Evolutionary conservation across 2,888 invertebrate genomes (phyloP).

Genomic region (Scrobipalpa costella): DNA sequence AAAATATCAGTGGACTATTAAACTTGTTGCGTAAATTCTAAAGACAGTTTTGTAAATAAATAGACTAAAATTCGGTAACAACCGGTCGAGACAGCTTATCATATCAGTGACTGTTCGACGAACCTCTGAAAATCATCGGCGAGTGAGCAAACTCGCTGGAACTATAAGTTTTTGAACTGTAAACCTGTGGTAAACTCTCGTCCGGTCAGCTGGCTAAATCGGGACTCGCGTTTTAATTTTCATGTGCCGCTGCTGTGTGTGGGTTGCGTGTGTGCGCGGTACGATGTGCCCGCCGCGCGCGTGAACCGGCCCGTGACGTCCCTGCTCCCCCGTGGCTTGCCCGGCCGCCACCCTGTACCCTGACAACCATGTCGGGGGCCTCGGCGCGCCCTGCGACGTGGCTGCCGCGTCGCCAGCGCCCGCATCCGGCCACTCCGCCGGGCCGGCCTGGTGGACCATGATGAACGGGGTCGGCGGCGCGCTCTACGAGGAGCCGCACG

Average conservation of each 20-base stretch:
- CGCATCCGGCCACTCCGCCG: slow-evolving; percentile 91
- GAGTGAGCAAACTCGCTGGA: slow-evolving; percentile 36
- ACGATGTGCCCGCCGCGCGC: slow-evolving; percentile 79
- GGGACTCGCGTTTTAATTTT: slow-evolving; percentile 78
- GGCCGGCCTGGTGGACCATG: slow-evolving; percentile 92
- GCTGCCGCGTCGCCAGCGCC: slow-evolving; percentile 87
- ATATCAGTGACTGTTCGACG: slow-evolving; percentile 65
- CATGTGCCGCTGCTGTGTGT: slow-evolving; percentile 76
- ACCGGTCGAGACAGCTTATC: slow-evolving; percentile 50
- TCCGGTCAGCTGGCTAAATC: slow-evolving; percentile 75
- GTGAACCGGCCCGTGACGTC: slow-evolving; percentile 72
- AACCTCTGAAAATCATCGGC: slow-evolving; percentile 36
- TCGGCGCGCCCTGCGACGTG: slow-evolving; percentile 86
- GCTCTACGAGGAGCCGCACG: slow-evolving; percentile 87
- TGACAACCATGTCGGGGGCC: slow-evolving; percentile 86
- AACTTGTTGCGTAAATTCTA: slow-evolving; percentile 23
- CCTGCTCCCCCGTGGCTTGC: slow-evolving; percentile 87
- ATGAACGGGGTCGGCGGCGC: slow-evolving; percentile 90
- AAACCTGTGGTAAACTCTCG: slow-evolving; percentile 59
- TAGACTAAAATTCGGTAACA: slow-evolving; percentile 41
- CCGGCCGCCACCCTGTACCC: slow-evolving; percentile 91
- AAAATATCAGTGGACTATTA: slow-evolving; percentile 17
- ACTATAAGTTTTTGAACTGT: slow-evolving; percentile 43
- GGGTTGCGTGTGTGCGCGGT: slow-evolving; percentile 76
- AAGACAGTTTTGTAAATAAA: slow-evolving; percentile 42